Evolutionary conservation across 2,888 invertebrate genomes (phyloP).

Genomic region (Synergus japonicus): DNA sequence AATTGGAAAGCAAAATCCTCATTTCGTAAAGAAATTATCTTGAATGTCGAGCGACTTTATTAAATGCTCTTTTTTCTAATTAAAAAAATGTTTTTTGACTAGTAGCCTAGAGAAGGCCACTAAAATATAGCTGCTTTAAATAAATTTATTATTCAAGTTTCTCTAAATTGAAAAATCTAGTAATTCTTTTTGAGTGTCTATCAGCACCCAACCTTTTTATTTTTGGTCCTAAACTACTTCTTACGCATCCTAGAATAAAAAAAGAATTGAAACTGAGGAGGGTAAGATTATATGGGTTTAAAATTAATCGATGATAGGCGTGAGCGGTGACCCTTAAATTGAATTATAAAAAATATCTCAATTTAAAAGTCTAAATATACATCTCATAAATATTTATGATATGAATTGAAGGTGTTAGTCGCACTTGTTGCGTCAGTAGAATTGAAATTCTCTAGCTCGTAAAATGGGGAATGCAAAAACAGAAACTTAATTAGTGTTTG

Average conservation of each 20-base stretch:
- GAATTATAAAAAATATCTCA: background rate
- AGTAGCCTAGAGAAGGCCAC: background rate
- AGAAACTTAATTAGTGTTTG: conserved; percentile 20
- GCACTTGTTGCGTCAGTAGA: conserved; percentile 10
- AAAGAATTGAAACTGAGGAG: too few species aligned
- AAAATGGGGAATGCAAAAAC: conserved; percentile 19
- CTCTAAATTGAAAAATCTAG: background rate
- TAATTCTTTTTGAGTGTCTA: too few species aligned
- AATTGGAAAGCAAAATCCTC: conserved; percentile 20
- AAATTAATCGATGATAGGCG: too few species aligned
- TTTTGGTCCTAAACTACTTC: too few species aligned
- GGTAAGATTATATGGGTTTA: too few species aligned
- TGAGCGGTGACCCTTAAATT: too few species aligned
- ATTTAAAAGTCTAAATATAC: background rate
- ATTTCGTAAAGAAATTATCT: conserved; percentile 18
- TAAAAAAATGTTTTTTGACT: background rate
- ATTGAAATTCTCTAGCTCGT: conserved; percentile 16
- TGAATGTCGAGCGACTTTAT: background rate
- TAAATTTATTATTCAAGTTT: background rate
- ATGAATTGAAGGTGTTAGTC: conserved; percentile 3
- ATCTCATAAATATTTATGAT: conserved; percentile 7
- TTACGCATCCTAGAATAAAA: too few species aligned
- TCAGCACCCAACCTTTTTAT: too few species aligned
- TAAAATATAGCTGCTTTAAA: background rate
- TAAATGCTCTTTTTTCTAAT: conserved; percentile 1